Evolutionary conservation across 2,888 invertebrate genomes (phyloP), one percentile per base, ranked within the genome.

Genomic region (Pristionchus exspectatus): DNA sequence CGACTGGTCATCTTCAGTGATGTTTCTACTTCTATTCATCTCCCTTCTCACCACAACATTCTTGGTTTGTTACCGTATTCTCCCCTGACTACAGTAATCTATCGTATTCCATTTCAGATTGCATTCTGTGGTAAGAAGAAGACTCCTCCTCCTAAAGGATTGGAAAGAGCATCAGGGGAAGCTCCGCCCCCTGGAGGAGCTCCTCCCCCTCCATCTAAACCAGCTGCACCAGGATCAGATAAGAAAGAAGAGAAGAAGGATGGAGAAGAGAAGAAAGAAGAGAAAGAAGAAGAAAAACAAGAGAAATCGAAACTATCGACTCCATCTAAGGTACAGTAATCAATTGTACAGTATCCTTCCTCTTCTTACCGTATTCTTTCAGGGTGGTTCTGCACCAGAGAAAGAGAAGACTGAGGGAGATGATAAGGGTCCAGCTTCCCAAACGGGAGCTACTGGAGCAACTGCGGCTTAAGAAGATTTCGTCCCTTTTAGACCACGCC

Each of bases 301-400:
- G 77, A 77, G 77, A 77, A 77, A n/a, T 77, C 77, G 24, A 77
- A 77, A n/a, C 77, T 33, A 50, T n/a, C 30, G 16, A 38, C 77
- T 38, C 77, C 77, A 21, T 77, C 77, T n/a, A 77, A 77, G 77
- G 77, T 77, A 30, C 77, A 18, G 44, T 44, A 77, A 21, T 44
- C 77, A 50, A 18, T 18, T 24, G 3, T 38, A 74, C 74, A 33
- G 33, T 74, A 74, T 74, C 74, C 4, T 24, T 74, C 74, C 38
- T 24, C 21, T 44, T 33, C 77, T 33, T 77, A 44, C 77, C 38
- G 77, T 74, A 74, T 14, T 69, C 27, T 69, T n/a, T 38, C 77
- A 77, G 77, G 44, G 18, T 33, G 74, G 33, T 38, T 30, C 21
- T 5, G 59, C 59, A 59, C 59, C 59, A 24, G 59, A 59, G 59